Evolutionary conservation across 1,140 invertebrate species (phyloP).

Genomic region (Magallana gigas): DNA sequence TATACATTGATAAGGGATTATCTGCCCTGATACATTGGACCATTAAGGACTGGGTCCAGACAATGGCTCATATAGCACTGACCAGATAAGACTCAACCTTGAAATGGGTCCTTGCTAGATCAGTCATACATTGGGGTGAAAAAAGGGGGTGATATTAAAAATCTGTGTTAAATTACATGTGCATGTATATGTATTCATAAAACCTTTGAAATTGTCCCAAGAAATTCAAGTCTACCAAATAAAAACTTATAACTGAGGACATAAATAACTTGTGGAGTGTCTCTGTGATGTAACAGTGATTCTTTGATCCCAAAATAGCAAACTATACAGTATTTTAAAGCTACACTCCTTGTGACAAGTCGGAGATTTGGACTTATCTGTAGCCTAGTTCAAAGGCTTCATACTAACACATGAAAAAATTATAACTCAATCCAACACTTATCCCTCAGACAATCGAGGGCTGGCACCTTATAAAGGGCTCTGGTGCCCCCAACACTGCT

Average conservation of each 20-base stretch:
- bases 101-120: background rate
- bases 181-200: too few species aligned
- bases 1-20: conserved; percentile 3
- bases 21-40: conserved; percentile 32
- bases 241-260: too few species aligned
- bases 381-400: background rate
- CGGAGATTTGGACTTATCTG: background rate
- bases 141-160: background rate
- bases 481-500: too few species aligned
- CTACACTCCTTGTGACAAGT: background rate
- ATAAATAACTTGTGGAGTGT: background rate
- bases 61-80: background rate
- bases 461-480: too few species aligned
- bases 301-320: conserved; percentile 20
- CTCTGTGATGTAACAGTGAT: background rate
- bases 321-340: background rate
- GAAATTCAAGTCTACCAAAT: too few species aligned
- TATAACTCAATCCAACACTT: background rate
- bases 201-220: too few species aligned
- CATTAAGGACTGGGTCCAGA: background rate
- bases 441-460: too few species aligned
- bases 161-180: too few species aligned
- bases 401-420: background rate
- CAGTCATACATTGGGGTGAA: background rate
- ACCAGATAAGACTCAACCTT: background rate